Evolutionary conservation across 2,113 vertebrate species (phyloP).

Genomic region (Ochotona curzoniae): DNA sequence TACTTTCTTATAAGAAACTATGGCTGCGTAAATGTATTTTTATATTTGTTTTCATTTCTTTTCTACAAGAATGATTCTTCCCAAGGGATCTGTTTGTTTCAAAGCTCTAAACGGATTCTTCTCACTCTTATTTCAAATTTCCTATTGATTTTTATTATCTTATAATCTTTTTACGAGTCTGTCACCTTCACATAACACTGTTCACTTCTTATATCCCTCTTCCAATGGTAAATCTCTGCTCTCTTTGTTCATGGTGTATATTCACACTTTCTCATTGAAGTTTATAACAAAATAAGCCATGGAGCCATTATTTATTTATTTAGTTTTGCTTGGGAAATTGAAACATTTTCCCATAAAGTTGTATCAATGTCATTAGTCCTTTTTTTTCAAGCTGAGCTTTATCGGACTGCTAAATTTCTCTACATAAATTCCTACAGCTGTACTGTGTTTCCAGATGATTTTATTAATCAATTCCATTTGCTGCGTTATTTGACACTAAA

Average conservation of each 20-base stretch:
- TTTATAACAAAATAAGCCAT: conserved; percentile 1
- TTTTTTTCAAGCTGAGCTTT: conserved; percentile 20
- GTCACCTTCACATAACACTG: neutral
- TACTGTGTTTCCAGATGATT: neutral
- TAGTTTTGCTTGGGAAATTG: neutral
- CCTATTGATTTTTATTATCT: neutral
- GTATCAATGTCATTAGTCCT: neutral
- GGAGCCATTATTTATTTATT: neutral
- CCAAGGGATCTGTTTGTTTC: neutral
- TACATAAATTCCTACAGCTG: neutral
- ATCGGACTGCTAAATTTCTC: conserved; percentile 54
- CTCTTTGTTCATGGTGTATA: neutral
- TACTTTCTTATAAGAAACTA: conserved; percentile 4
- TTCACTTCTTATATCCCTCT: neutral
- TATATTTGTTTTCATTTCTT: conserved; percentile 43
- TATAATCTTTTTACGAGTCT: neutral
- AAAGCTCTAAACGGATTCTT: conserved; percentile 30
- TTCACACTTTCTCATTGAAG: conserved; percentile 2
- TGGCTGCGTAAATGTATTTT: neutral
- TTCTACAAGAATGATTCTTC: conserved; percentile 23
- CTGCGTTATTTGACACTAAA: neutral
- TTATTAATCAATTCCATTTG: neutral
- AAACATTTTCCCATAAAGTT: neutral
- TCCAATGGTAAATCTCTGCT: neutral
- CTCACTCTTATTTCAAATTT: conserved; percentile 44